Percentiles rank a stretch among this genome's conserved stretches.
Conservation (phyloP, 2,113 vertebrate species). For the Oncorhynchus nerka region DNA sequence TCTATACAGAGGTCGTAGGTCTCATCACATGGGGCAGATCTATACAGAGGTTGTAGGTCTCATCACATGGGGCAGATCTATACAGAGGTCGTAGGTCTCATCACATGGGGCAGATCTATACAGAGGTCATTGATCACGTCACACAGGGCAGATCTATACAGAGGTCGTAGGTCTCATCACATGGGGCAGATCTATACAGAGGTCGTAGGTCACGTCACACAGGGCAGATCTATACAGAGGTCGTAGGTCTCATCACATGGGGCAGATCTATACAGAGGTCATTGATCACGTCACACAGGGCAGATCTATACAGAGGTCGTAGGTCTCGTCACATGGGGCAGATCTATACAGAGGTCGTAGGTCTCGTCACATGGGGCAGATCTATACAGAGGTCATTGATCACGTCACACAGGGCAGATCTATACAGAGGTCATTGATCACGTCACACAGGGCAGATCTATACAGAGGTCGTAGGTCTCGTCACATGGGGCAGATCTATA, state of each 20-base stretch:
- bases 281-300: conserved; percentile 49
- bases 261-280: conserved; percentile 59
- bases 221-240: conserved; percentile 62
- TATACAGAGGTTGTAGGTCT: neutral
- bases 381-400: conserved; percentile 22
- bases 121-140: neutral
- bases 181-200: conserved; percentile 65
- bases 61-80: conserved; percentile 70
- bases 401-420: conserved; percentile 68
- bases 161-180: conserved; percentile 35
- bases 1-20: conserved; percentile 24
- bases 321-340: conserved; percentile 61
- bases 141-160: conserved; percentile 67
- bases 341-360: conserved; percentile 43
- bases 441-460: neutral
- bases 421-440: neutral
- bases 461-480: neutral
- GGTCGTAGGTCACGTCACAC: conserved; percentile 46
- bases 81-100: neutral
- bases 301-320: conserved; percentile 58
- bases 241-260: conserved; percentile 50
- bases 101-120: conserved; percentile 70
- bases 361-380: conserved; percentile 68
- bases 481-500: conserved; percentile 70
- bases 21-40: conserved; percentile 68